Conservation (phyloP, 2,797 vertebrate species). For the Melanotaenia boesemani region DNA sequence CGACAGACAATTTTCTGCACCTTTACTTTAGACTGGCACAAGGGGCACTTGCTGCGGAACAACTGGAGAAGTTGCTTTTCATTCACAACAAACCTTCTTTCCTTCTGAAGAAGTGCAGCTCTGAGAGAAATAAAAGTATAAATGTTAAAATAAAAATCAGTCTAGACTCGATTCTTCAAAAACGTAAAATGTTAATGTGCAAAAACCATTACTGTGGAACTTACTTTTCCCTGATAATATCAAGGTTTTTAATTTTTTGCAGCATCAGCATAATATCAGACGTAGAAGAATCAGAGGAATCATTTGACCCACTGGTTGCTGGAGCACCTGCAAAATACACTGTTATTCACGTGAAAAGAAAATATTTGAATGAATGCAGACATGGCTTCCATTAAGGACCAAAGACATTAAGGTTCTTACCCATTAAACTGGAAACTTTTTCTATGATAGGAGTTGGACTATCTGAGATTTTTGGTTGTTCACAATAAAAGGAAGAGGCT, state of each 20-base stretch:
- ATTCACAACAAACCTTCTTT: constrained; percentile 46
- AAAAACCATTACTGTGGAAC: neutral
- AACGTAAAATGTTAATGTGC: neutral
- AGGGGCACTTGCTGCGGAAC: constrained; percentile 45
- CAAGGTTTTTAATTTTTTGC: constrained; percentile 1
- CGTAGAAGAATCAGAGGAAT: neutral
- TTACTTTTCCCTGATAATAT: constrained; percentile 43
- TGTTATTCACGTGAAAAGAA: neutral
- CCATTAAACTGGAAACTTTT: neutral
- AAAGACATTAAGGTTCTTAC: constrained; percentile 18
- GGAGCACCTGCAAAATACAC: neutral
- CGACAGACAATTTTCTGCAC: constrained; percentile 44
- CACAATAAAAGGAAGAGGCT: neutral
- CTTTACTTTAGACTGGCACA: constrained; percentile 40
- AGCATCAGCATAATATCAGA: neutral
- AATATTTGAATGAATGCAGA: neutral
- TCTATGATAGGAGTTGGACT: constrained; percentile 3
- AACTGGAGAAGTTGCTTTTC: constrained; percentile 53
- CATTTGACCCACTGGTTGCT: neutral
- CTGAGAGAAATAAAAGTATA: constrained; percentile 20
- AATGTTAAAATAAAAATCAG: neutral
- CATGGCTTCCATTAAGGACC: neutral
- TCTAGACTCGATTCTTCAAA: neutral
- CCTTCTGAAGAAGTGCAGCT: constrained; percentile 18
- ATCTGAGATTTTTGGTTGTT: neutral